These are phyloP conservation scores for Epirrhoe tristata DNA, from an alignment of 2,888 invertebrate genomes.

Conservation along the genomic window DNA sequence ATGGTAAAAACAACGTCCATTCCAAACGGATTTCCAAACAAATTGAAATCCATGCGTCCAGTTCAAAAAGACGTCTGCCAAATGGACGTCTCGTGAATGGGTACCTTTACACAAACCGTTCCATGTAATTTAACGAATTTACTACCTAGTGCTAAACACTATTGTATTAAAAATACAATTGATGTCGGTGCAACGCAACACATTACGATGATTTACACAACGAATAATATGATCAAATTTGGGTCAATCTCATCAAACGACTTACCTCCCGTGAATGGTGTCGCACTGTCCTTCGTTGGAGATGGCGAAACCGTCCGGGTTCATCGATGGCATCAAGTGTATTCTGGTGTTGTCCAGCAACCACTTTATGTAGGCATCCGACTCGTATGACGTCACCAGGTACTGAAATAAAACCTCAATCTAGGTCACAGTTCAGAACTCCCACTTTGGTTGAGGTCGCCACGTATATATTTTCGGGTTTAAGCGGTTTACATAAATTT, in stretches of 20 bases:
- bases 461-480: background rate
- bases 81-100: too few relatives aligned
- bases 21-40: too few relatives aligned
- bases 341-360: slow-evolving; percentile 97
- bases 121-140: slow-evolving; percentile 18
- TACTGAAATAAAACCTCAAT: slow-evolving; percentile 86
- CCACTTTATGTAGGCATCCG: slow-evolving; percentile 95
- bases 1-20: too few relatives aligned
- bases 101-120: background rate
- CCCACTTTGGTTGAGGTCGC: background rate
- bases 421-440: background rate
- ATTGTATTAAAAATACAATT: background rate
- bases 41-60: too few relatives aligned
- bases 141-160: background rate
- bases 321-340: slow-evolving; percentile 99
- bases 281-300: slow-evolving; percentile 96
- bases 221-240: slow-evolving; percentile 26
- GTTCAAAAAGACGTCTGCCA: too few relatives aligned
- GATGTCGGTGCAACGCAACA: slow-evolving; percentile 2
- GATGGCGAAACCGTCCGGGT: slow-evolving; percentile 98
- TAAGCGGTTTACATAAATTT: background rate
- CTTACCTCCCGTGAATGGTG: slow-evolving; percentile 93
- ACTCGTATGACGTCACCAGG: slow-evolving; percentile 92
- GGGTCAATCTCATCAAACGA: slow-evolving; percentile 34
- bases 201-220: slow-evolving; percentile 14